phyloP scores from a whole-genome alignment of 2,797 vertebrate genomes.

The Psittacula echo region DNA sequence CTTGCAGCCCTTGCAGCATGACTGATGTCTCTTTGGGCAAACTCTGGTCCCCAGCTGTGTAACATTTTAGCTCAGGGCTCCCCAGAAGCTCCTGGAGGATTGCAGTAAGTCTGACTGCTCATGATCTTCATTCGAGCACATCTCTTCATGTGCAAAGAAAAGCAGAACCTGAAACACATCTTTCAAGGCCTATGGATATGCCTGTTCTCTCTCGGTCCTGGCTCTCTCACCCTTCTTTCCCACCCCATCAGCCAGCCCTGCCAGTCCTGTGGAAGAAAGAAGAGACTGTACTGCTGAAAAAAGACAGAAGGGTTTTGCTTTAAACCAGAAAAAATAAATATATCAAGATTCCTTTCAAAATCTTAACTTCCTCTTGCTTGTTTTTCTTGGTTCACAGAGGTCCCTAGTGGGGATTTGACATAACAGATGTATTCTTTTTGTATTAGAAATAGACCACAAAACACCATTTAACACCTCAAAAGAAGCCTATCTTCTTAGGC shows the following conservation, averaged over 20 bases:
- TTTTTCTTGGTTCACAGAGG: conserved; percentile 54
- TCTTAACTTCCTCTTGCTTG: conserved; percentile 20
- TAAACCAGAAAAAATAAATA: conserved; percentile 57
- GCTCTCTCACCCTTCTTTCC: background rate
- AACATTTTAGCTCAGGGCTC: background rate
- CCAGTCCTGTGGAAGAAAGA: conserved; percentile 16
- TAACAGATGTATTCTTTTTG: conserved; percentile 42
- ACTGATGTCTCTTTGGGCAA: background rate
- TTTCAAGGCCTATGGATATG: background rate
- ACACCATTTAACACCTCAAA: conserved; percentile 7
- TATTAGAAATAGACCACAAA: background rate
- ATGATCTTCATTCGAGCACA: background rate
- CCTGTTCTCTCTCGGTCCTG: background rate
- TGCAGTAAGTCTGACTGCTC: background rate
- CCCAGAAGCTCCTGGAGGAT: background rate
- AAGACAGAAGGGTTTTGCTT: conserved; percentile 49
- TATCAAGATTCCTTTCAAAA: conserved; percentile 57
- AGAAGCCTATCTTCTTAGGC: background rate
- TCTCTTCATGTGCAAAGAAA: background rate
- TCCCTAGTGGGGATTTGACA: conserved; percentile 12
- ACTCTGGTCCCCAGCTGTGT: background rate
- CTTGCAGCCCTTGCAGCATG: background rate
- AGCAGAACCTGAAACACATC: background rate
- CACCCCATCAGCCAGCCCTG: conserved; percentile 12
- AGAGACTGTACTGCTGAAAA: conserved; percentile 17